Percentiles rank a stretch among this genome's conserved stretches.
Conservation (phyloP, 2,888 invertebrate genomes). For the Sipha maydis region DNA sequence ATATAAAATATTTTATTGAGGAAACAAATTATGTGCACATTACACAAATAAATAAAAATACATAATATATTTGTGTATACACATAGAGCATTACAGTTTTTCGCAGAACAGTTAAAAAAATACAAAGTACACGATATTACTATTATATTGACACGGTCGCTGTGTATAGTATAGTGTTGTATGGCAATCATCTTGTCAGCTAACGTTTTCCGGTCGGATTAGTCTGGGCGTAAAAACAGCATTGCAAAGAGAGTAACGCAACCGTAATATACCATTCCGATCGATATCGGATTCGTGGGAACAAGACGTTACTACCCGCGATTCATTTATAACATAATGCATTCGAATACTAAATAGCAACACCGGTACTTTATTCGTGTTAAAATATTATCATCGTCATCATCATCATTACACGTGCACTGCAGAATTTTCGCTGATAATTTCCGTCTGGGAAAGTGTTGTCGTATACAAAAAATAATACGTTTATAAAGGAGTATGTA, state of each 20-base stretch:
- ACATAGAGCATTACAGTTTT: background rate
- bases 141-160: conserved; percentile 16
- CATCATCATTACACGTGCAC: too few species aligned
- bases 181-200: conserved; percentile 41
- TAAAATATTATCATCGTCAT: too few species aligned
- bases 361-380: background rate
- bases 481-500: too few species aligned
- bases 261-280: background rate
- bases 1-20: too few species aligned
- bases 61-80: too few species aligned
- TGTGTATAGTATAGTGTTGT: background rate
- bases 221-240: conserved; percentile 4
- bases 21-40: too few species aligned
- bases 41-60: too few species aligned
- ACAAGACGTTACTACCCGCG: background rate
- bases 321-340: background rate
- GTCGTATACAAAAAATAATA: too few species aligned
- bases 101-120: background rate
- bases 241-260: background rate
- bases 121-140: too few species aligned
- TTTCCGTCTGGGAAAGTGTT: too few species aligned
- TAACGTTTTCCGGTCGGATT: conserved; percentile 45
- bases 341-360: background rate
- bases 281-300: conserved; percentile 26
- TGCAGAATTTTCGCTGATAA: too few species aligned